These are phyloP conservation scores for Liodrosophila aerea DNA, from an alignment of 2,888 invertebrate species.

Conservation along the genomic window DNA sequence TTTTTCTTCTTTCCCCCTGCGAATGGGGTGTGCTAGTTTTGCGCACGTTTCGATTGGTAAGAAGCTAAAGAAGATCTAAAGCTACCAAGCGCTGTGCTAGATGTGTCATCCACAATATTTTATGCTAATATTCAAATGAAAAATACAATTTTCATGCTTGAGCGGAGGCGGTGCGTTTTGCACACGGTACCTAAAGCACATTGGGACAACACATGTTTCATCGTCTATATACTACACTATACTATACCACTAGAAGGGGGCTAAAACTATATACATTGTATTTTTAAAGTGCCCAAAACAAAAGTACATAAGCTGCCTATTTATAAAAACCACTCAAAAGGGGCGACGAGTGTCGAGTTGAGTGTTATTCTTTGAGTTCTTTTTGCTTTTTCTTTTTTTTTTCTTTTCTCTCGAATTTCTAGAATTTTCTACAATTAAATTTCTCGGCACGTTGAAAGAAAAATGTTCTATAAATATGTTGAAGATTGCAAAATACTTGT, in stretches of 20 bases:
- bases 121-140: slow-evolving; percentile 72
- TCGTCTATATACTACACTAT: slow-evolving; percentile 24
- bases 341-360: slow-evolving; percentile 33
- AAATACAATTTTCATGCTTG: slow-evolving; percentile 70
- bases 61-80: slow-evolving; percentile 37
- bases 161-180: slow-evolving; percentile 78
- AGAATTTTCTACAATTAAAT: slow-evolving; percentile 15
- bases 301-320: slow-evolving; percentile 61
- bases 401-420: slow-evolving; percentile 59
- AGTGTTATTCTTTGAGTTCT: slow-evolving; percentile 18
- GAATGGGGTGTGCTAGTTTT: slow-evolving; percentile 48
- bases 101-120: slow-evolving; percentile 78
- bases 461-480: slow-evolving; percentile 68
- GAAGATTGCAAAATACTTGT: slow-evolving; percentile 72
- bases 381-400: slow-evolving; percentile 12
- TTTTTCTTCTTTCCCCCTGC: slow-evolving; percentile 32
- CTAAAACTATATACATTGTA: slow-evolving; percentile 42
- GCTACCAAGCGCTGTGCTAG: slow-evolving; percentile 55
- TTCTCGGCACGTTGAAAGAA: slow-evolving; percentile 51
- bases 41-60: slow-evolving; percentile 51
- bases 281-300: slow-evolving; percentile 56
- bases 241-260: slow-evolving; percentile 24
- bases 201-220: slow-evolving; percentile 34
- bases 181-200: slow-evolving; percentile 65
- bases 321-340: slow-evolving; percentile 67